These are phyloP conservation scores for Baccha elongata DNA, from an alignment of 2,888 invertebrate genomes.

Conservation along the genomic window DNA sequence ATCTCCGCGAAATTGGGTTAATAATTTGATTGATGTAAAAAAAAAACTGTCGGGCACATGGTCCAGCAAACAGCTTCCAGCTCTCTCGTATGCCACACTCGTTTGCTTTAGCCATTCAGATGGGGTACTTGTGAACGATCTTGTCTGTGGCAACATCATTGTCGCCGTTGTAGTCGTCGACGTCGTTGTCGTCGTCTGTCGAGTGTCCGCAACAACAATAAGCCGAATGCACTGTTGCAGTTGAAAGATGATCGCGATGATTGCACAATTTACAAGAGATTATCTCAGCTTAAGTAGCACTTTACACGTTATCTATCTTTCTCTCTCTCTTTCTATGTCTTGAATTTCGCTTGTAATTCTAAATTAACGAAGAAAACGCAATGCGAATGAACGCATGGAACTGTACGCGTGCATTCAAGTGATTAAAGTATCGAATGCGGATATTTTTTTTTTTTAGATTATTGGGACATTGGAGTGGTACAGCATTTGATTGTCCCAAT, in stretches of 20 bases:
- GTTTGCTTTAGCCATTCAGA: conserved; percentile 63
- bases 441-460: not conserved
- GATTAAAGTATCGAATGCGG: conserved; percentile 31
- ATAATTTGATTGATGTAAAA: conserved; percentile 72
- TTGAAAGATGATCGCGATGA: conserved; percentile 71
- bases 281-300: conserved; percentile 72
- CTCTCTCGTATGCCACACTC: conserved; percentile 49
- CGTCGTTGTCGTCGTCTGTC: conserved; percentile 61
- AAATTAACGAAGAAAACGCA: conserved; percentile 47
- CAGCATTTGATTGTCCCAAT: too few relatives aligned
- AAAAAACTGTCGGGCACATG: conserved; percentile 37
- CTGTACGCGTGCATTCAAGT: conserved; percentile 2
- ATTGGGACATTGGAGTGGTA: not conserved
- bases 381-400: conserved; percentile 61
- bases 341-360: conserved; percentile 25
- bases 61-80: conserved; percentile 13
- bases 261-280: conserved; percentile 72
- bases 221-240: conserved; percentile 25
- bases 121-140: conserved; percentile 49
- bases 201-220: conserved; percentile 74
- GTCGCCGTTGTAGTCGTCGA: conserved; percentile 70
- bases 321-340: conserved; percentile 20
- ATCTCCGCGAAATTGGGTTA: conserved; percentile 71
- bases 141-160: conserved; percentile 39
- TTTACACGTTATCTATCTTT: conserved; percentile 42